Evolutionary conservation across 2,888 invertebrate species (phyloP), one percentile per base, ranked within the genome.

Genomic region (Isoperla grammatica): DNA sequence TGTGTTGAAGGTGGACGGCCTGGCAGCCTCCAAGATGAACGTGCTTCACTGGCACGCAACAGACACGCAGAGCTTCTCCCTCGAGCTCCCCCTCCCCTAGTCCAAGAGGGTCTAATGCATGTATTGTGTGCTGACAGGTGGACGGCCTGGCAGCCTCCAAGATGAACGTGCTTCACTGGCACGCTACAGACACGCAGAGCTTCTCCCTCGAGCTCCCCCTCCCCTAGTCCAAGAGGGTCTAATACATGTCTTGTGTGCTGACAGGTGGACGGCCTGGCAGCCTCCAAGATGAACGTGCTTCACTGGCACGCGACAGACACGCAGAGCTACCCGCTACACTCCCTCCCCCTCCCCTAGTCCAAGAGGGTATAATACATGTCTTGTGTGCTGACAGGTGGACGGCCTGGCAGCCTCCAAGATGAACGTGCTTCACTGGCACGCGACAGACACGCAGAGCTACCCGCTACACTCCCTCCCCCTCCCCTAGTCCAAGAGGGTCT

Each of bases 371-470:
- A n/a, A n/a, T n/a, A n/a, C n/a, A n/a, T n/a, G n/a, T n/a, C n/a
- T n/a, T n/a, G n/a, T n/a, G n/a, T n/a, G n/a, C n/a, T n/a, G n/a
- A n/a, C n/a, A n/a, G n/a, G n/a, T 95, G 65, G 88, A 94, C 67
- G 94, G 84, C 1, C 91, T 96, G 88, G 87, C 89, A 1, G 81
- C 88, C 15, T 87, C 87, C 53, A 96, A 96, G 74, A 75, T 96
- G 78, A 96, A 96, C 71, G 89, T 93, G 0, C 82, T 96, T 46
- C 96, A 96, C 71, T 96, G 95, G 95, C 91, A 92, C 71, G 85
- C 85, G 0, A 88, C 90, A 0, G 96, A 96, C 74, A 85, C 91
- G 1, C 95, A 95, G 66, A 94, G 95, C 68, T 96, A 95, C 74
- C 95, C 96, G 0, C 78, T 94, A 69, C 86, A 88, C 69, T 84